Evolutionary conservation across 1,140 invertebrate species (phyloP).

Genomic region (Hypothenemus hampei): DNA sequence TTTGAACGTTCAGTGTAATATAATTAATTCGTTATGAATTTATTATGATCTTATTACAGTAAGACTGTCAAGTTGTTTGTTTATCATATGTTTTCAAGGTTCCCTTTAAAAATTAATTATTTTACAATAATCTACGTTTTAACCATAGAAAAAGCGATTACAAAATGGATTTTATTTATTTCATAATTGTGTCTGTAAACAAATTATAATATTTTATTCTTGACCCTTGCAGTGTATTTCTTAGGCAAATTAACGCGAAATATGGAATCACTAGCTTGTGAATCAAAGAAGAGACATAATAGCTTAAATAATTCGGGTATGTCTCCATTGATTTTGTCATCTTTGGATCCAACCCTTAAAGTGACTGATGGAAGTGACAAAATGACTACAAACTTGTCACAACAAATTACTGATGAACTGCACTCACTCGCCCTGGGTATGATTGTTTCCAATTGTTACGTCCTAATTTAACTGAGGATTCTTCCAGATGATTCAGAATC

Average conservation of each 20-base stretch:
- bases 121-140: too few relatives aligned
- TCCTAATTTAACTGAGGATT: neutral
- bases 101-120: too few relatives aligned
- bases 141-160: too few relatives aligned
- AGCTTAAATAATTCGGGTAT: too few relatives aligned
- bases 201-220: neutral
- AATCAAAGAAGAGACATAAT: conserved; percentile 20
- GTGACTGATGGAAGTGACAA: neutral
- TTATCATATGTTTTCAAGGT: too few relatives aligned
- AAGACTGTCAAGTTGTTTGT: too few relatives aligned
- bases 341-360: conserved; percentile 30
- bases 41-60: too few relatives aligned
- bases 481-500: conserved; percentile 21
- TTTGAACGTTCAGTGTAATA: too few relatives aligned
- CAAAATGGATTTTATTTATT: too few relatives aligned
- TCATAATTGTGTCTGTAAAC: too few relatives aligned
- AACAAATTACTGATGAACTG: neutral
- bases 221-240: conserved; percentile 11
- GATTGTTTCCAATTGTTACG: neutral
- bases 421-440: conserved; percentile 4
- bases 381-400: neutral
- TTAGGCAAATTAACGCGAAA: conserved; percentile 17
- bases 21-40: too few relatives aligned
- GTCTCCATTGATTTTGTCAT: conserved; percentile 22
- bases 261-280: conserved; percentile 25